These are phyloP conservation scores for Oriolus oriolus DNA, from an alignment of 2,113 vertebrate species.

Conservation along the genomic window DNA sequence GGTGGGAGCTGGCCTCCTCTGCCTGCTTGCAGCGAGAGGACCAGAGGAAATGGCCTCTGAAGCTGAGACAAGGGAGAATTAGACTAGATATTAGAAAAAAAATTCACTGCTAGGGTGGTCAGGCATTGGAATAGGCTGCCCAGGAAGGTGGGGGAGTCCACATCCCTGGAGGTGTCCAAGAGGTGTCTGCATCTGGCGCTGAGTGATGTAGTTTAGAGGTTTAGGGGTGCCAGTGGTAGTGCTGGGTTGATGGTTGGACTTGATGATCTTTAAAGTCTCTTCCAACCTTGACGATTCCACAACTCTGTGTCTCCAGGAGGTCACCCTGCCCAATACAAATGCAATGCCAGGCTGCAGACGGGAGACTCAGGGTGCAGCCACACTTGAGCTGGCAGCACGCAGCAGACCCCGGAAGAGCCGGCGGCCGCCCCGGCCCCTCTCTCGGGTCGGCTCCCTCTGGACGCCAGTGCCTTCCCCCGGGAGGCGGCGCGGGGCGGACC, in stretches of 20 bases:
- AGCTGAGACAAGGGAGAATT: neutral
- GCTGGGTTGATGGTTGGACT: neutral
- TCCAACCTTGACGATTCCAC: neutral
- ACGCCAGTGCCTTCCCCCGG: neutral
- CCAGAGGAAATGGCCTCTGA: no score
- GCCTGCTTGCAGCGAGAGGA: no score
- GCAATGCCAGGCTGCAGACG: neutral
- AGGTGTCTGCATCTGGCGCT: neutral
- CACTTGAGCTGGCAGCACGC: accelerated
- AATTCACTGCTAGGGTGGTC: no score
- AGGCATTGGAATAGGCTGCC: neutral
- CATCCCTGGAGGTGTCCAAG: neutral
- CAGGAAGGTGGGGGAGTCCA: neutral
- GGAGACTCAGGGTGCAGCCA: accelerated
- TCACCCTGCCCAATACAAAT: accelerated
- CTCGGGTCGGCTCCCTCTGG: neutral
- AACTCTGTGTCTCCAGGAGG: neutral
- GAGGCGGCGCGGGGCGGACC: neutral
- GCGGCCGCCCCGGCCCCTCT: accelerated
- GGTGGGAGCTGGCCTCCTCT: neutral
- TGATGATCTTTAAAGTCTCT: neutral
- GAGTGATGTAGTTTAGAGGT: neutral
- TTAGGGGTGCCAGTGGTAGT: neutral
- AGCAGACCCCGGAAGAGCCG: accelerated
- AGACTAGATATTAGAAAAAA: neutral